Evolutionary conservation across 2,113 vertebrate species (phyloP).

Genomic region (Grallaria varia): DNA sequence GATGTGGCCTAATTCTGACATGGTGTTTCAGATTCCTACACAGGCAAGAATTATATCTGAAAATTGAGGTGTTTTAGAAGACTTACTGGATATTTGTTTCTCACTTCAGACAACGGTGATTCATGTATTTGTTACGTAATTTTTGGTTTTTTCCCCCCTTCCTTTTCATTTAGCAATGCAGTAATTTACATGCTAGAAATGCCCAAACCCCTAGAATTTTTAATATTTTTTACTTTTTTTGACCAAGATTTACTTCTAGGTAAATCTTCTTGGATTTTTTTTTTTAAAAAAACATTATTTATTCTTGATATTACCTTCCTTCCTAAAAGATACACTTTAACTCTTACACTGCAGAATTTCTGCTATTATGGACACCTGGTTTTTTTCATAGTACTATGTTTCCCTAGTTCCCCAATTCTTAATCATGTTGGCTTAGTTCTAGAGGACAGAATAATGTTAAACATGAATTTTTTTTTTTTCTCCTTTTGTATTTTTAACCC

Average conservation of each 20-base stretch:
- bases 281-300: neutral
- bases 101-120: neutral
- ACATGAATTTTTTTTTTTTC: fast-evolving
- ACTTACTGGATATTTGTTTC: neutral
- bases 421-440: neutral
- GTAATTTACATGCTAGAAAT: neutral
- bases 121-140: neutral
- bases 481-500: neutral
- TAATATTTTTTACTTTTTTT: neutral
- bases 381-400: neutral
- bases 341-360: neutral
- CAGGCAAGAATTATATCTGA: neutral
- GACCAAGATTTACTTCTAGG: neutral
- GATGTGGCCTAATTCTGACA: neutral
- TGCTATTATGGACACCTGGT: fast-evolving
- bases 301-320: neutral
- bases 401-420: neutral
- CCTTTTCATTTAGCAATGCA: neutral
- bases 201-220: neutral
- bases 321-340: neutral
- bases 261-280: neutral
- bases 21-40: neutral
- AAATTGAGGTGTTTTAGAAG: neutral
- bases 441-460: neutral
- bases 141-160: fast-evolving